Conservation (phyloP, 2,888 invertebrate genomes). For the Gonocerus acuteangulatus region DNA sequence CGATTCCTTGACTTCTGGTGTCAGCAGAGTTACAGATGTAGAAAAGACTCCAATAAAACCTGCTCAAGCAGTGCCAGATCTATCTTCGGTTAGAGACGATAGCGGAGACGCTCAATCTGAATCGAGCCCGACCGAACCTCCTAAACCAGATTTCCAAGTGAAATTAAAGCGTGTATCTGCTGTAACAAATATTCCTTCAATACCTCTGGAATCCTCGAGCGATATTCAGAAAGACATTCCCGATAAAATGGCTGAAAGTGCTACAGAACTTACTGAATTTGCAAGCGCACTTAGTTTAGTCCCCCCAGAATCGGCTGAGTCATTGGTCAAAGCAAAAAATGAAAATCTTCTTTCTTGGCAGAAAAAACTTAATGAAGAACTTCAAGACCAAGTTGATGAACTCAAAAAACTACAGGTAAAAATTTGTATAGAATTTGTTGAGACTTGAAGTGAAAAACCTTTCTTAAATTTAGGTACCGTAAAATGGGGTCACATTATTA, state of each 20-base stretch:
- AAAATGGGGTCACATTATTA: too few relatives aligned
- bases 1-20: neutral
- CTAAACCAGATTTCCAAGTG: neutral
- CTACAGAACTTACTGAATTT: slow-evolving; percentile 5
- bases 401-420: slow-evolving; percentile 32
- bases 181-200: neutral
- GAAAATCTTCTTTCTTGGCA: slow-evolving; percentile 10
- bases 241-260: neutral
- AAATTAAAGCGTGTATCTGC: neutral
- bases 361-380: slow-evolving; percentile 32
- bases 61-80: slow-evolving; percentile 5
- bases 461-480: too few relatives aligned
- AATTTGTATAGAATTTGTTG: too few relatives aligned
- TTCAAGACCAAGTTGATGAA: slow-evolving; percentile 32
- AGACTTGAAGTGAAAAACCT: too few relatives aligned
- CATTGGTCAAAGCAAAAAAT: slow-evolving; percentile 3
- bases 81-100: too few relatives aligned
- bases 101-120: neutral
- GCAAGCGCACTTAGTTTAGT: slow-evolving; percentile 2
- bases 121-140: neutral
- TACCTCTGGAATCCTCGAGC: too few relatives aligned
- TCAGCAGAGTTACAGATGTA: neutral
- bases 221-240: too few relatives aligned
- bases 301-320: neutral
- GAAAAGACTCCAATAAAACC: slow-evolving; percentile 20